Conservation (phyloP, 2,797 vertebrate genomes). For the Falco naumanni region DNA sequence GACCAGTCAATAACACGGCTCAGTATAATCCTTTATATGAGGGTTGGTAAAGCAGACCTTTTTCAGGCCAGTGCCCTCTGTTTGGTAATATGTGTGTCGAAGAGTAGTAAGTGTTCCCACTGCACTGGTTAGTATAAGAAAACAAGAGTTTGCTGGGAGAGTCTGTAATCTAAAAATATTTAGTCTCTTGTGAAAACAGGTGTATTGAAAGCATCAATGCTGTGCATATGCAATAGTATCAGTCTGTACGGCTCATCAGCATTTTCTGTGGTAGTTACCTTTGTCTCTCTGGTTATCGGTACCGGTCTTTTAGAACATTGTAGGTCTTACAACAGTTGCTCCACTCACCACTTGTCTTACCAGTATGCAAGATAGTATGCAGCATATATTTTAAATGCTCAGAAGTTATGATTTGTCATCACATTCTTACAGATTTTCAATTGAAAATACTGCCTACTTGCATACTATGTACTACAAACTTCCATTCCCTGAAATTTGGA, state of each 20-base stretch:
- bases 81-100: not conserved
- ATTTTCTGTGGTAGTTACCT: not conserved
- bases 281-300: not conserved
- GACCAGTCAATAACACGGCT: not conserved
- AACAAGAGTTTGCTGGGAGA: not conserved
- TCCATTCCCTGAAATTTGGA: not conserved
- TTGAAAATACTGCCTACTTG: not conserved
- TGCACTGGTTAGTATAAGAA: not conserved
- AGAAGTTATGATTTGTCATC: not conserved
- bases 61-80: not conserved
- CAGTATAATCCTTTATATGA: not conserved
- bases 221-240: not conserved
- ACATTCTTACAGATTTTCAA: not conserved
- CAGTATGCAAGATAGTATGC: not conserved
- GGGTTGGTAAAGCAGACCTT: not conserved
- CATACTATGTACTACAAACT: not conserved
- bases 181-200: not conserved
- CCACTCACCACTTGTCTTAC: not conserved
- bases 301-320: not conserved
- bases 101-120: not conserved
- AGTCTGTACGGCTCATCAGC: accelerated
- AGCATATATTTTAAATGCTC: not conserved
- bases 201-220: not conserved
- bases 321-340: not conserved
- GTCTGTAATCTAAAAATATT: not conserved